phyloP scores from a whole-genome alignment of 2,888 invertebrate species.

The Sicus ferrugineus region DNA sequence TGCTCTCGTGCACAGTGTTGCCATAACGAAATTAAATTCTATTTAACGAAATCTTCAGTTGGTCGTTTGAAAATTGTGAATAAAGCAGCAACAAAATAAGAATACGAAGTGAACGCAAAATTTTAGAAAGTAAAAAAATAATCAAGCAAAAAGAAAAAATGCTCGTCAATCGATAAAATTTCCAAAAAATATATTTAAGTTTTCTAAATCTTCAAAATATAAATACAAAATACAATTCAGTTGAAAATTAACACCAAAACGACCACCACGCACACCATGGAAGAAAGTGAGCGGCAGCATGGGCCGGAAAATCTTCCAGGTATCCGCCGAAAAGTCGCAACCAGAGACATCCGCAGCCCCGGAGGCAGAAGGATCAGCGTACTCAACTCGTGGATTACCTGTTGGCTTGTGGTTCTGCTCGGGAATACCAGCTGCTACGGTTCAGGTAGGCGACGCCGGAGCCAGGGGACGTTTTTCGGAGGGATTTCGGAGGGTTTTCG shows the following conservation, averaged over 20 bases:
- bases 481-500: no score
- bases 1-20: neutral
- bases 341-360: neutral
- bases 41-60: neutral
- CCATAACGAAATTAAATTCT: constrained; percentile 13
- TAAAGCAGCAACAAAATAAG: neutral
- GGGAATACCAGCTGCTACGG: constrained; percentile 24
- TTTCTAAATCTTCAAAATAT: no score
- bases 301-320: neutral
- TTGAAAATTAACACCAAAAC: neutral
- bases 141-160: neutral
- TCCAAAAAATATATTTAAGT: neutral
- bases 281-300: constrained; percentile 14
- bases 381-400: constrained; percentile 27
- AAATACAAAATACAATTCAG: neutral
- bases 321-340: neutral
- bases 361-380: neutral
- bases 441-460: no score
- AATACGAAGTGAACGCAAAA: neutral
- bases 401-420: constrained; percentile 23
- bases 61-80: neutral
- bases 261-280: constrained; percentile 4
- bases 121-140: neutral
- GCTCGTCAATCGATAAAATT: neutral
- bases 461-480: no score